These are phyloP conservation scores for Hydroisotoma schaefferi DNA, from an alignment of 2,888 invertebrate genomes.

Conservation along the genomic window DNA sequence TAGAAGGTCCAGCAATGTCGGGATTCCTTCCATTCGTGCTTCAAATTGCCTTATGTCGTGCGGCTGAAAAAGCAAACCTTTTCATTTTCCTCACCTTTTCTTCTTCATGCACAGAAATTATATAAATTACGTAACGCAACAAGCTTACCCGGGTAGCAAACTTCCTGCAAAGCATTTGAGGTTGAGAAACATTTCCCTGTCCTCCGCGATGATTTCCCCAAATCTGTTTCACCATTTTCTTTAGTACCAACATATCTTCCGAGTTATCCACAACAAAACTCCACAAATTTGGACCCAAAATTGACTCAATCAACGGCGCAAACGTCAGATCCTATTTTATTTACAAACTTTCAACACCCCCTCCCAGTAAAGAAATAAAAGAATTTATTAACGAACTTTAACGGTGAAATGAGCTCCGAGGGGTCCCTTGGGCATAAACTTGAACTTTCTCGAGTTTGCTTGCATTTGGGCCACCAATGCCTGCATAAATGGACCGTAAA, in stretches of 20 bases:
- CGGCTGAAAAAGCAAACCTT: constrained; percentile 23
- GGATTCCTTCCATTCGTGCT: constrained; percentile 50
- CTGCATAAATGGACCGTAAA: constrained; percentile 36
- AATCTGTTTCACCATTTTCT: constrained; percentile 15
- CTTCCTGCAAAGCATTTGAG: neutral
- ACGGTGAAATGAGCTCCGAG: constrained; percentile 42
- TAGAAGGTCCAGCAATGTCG: constrained; percentile 66
- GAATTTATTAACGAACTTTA: constrained; percentile 14
- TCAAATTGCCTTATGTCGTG: constrained; percentile 22
- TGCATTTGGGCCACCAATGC: constrained; percentile 36
- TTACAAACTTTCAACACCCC: too few species aligned
- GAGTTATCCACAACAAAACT: constrained; percentile 36
- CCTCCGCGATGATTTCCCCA: neutral
- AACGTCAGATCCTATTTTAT: constrained; percentile 27
- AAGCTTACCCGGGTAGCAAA: neutral
- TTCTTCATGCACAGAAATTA: too few species aligned
- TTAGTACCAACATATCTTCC: constrained; percentile 24
- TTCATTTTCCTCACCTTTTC: too few species aligned
- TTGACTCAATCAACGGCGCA: constrained; percentile 31
- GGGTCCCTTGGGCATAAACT: constrained; percentile 38
- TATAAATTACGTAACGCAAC: too few species aligned
- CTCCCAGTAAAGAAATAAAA: neutral
- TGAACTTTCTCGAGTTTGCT: constrained; percentile 25
- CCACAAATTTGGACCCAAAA: constrained; percentile 11
- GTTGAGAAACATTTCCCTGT: neutral